Percentiles rank a stretch among this genome's conserved stretches.
phyloP scores from a whole-genome alignment of 2,888 invertebrate genomes.

The Netelia fuscicornis region DNA sequence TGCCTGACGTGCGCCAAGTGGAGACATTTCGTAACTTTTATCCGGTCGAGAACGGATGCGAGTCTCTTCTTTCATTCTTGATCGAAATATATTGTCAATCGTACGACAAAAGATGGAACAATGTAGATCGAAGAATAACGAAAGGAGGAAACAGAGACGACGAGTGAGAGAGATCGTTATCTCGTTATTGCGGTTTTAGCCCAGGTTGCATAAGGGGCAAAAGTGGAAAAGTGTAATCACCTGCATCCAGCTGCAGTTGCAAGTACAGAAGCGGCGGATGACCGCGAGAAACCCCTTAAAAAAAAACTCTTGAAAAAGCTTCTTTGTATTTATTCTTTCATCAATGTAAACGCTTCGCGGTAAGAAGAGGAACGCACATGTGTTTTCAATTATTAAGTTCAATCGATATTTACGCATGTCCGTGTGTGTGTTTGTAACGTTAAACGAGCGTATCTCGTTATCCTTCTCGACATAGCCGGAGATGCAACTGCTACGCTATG shows the following conservation, averaged over 20 bases:
- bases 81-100: constrained; percentile 23
- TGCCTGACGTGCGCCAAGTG: not conserved
- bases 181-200: constrained; percentile 4
- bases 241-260: constrained; percentile 42
- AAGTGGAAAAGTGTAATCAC: constrained; percentile 49
- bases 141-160: constrained; percentile 29
- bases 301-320: constrained; percentile 30
- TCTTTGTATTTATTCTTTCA: constrained; percentile 36
- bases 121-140: constrained; percentile 10
- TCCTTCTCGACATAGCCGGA: constrained; percentile 37
- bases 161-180: constrained; percentile 9
- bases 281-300: constrained; percentile 36
- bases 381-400: constrained; percentile 58
- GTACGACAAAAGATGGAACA: constrained; percentile 24
- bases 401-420: constrained; percentile 8
- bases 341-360: no score
- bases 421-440: not conserved
- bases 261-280: constrained; percentile 21
- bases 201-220: constrained; percentile 38
- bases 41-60: constrained; percentile 21
- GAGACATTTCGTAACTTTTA: not conserved
- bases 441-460: constrained; percentile 54
- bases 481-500: constrained; percentile 32
- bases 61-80: constrained; percentile 10
- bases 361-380: constrained; percentile 25